phyloP scores from a whole-genome alignment of 2,113 vertebrate genomes.

The Oncorhynchus mykiss region DNA sequence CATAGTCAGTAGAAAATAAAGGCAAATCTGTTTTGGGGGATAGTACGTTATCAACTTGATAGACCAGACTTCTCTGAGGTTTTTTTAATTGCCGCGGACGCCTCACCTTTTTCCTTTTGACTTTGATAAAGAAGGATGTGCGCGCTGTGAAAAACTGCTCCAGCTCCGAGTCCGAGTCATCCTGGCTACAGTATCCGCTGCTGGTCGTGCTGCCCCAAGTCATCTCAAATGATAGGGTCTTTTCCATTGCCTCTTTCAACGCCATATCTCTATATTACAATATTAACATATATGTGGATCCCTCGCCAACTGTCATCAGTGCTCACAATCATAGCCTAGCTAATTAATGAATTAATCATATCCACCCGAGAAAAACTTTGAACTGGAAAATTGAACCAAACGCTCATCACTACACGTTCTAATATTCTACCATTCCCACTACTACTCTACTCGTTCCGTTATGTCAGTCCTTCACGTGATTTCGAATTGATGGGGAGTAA shows the following conservation, averaged over 20 bases:
- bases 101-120: slow-evolving; percentile 67
- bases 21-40: no score
- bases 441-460: background rate
- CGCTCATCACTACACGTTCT: no score
- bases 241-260: background rate
- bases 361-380: no score
- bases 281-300: no score
- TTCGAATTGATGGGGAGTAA: background rate
- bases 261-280: background rate
- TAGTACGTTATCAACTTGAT: no score
- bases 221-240: slow-evolving; percentile 67
- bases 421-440: background rate
- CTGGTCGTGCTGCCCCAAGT: slow-evolving; percentile 79
- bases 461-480: background rate
- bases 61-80: no score
- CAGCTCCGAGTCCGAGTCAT: slow-evolving; percentile 82
- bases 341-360: no score
- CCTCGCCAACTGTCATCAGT: no score
- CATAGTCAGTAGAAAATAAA: no score
- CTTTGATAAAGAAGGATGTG: slow-evolving; percentile 78
- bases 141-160: slow-evolving; percentile 84
- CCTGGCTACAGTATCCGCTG: slow-evolving; percentile 81
- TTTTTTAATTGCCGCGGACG: no score
- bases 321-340: no score
- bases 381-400: no score